phyloP scores from a whole-genome alignment of 2,797 vertebrate genomes.

The Myotis findleyi region DNA sequence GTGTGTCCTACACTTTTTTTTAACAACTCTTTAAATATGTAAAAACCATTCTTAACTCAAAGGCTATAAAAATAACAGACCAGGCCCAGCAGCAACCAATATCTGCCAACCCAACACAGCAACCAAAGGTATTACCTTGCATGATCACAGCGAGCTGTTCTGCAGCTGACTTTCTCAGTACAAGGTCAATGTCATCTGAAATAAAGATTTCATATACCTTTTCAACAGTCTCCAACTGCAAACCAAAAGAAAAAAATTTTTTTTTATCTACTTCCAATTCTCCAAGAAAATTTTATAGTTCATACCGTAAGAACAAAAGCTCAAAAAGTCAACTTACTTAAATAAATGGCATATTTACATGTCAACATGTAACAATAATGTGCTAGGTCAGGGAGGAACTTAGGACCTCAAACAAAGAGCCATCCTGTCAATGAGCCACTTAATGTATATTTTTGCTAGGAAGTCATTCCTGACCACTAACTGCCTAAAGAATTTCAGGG shows the following conservation, averaged over 20 bases:
- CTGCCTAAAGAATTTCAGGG: not conserved
- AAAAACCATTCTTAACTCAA: not conserved
- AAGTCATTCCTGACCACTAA: not conserved
- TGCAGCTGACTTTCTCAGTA: constrained; percentile 93
- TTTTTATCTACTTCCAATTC: constrained; percentile 24
- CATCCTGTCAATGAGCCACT: not conserved
- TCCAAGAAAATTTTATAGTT: not conserved
- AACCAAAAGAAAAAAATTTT: constrained; percentile 34
- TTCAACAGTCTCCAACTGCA: constrained; percentile 94
- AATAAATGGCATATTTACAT: not conserved
- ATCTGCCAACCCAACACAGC: not conserved
- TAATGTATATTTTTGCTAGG: not conserved
- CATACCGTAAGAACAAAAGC: not conserved
- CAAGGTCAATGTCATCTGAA: constrained; percentile 92
- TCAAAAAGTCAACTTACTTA: not conserved
- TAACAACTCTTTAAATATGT: not conserved
- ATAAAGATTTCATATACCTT: constrained; percentile 93
- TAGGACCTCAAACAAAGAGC: not conserved
- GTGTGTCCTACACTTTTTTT: not conserved
- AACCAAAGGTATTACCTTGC: constrained; percentile 90
- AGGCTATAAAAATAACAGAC: not conserved
- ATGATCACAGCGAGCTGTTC: constrained; percentile 95
- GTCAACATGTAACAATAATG: not conserved
- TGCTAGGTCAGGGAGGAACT: not conserved
- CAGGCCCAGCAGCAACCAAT: too few species aligned